Conservation (phyloP, 1,140 invertebrate species). For the Dendroctonus ponderosae region DNA sequence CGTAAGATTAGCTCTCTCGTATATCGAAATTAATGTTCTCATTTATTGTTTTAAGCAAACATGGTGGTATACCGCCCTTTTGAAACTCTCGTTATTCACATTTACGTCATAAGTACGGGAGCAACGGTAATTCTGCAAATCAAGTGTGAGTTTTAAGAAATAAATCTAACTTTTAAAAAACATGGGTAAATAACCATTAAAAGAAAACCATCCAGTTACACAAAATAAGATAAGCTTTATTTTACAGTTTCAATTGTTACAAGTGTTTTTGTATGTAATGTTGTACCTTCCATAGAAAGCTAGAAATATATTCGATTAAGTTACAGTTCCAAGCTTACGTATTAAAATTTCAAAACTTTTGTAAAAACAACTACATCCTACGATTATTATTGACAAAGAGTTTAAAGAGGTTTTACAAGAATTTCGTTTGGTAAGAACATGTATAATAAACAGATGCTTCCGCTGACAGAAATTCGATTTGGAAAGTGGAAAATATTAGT, state of each 20-base stretch:
- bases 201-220: conserved; percentile 39
- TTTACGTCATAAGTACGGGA: no score
- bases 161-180: no score
- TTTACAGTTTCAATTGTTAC: conserved; percentile 48
- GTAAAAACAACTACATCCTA: conserved; percentile 18
- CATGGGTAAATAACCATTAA: not conserved
- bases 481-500: no score
- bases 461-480: not conserved
- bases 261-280: conserved; percentile 39
- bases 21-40: no score
- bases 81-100: no score
- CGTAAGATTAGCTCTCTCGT: no score
- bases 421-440: conserved; percentile 5
- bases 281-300: conserved; percentile 49
- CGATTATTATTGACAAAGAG: conserved; percentile 16
- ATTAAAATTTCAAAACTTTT: conserved; percentile 23
- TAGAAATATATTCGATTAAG: conserved; percentile 40
- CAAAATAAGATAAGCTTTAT: conserved; percentile 53
- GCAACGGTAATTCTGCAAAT: no score
- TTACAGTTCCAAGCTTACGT: conserved; percentile 32
- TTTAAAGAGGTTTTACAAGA: conserved; percentile 19
- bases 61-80: no score
- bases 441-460: conserved; percentile 25
- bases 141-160: no score
- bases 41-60: no score